phyloP scores from a whole-genome alignment of 2,797 vertebrate species.

The Valencia hispanica region DNA sequence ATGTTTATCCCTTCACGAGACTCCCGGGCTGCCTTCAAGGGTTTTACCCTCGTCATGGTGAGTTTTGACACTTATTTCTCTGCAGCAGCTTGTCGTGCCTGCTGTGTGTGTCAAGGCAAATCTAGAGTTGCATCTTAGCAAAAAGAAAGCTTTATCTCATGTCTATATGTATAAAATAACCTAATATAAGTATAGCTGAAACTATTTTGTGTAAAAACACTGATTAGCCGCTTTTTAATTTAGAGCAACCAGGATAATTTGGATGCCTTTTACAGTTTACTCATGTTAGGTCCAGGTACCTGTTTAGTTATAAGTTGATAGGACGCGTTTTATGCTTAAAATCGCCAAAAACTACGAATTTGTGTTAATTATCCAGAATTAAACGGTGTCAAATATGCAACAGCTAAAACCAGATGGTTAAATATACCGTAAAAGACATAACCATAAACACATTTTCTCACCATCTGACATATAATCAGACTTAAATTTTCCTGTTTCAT shows the following conservation, averaged over 20 bases:
- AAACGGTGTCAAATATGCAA: no score
- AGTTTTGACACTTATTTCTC: slow-evolving; percentile 31
- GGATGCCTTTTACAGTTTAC: no score
- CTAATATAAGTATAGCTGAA: not conserved
- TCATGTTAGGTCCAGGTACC: no score
- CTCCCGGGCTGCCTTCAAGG: slow-evolving; percentile 63
- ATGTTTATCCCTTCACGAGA: slow-evolving; percentile 89
- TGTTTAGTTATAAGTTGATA: no score
- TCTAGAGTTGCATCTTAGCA: not conserved
- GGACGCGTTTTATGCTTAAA: no score
- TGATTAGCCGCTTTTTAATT: not conserved
- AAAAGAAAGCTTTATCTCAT: not conserved
- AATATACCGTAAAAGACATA: no score
- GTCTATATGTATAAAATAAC: not conserved
- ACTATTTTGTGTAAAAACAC: not conserved
- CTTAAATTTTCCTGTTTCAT: no score
- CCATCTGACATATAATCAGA: no score
- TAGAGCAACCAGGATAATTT: not conserved
- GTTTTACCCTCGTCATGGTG: slow-evolving; percentile 82
- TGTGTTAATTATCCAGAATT: no score
- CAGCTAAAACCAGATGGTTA: no score
- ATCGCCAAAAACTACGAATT: no score
- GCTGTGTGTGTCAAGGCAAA: not conserved
- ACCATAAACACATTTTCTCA: no score
- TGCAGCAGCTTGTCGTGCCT: not conserved